phyloP scores from a whole-genome alignment of 2,797 vertebrate species.

The Australoheros facetus region DNA sequence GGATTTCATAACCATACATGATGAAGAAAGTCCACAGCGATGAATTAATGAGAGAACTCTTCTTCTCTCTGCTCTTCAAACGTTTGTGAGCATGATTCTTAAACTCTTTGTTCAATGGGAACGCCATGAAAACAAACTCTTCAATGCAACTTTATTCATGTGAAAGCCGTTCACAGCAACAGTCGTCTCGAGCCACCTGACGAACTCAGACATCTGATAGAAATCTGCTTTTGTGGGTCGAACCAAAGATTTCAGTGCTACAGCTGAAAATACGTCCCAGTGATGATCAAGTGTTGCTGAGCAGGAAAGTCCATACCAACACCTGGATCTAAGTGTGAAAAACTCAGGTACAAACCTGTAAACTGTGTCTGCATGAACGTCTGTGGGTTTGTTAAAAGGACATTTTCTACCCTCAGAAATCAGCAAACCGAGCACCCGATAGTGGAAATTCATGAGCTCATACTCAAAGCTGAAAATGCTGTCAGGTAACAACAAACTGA shows the following conservation, averaged over 20 bases:
- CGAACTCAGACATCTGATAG: neutral
- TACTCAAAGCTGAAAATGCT: neutral
- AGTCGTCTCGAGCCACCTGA: too few species aligned
- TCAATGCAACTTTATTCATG: neutral
- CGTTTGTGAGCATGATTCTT: neutral
- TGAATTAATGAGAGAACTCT: neutral
- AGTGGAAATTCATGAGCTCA: neutral
- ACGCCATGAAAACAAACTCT: neutral
- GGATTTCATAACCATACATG: constrained; percentile 22
- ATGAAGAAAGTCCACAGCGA: neutral
- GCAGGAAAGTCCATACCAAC: neutral
- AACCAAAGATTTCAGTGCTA: neutral
- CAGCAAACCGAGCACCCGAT: neutral
- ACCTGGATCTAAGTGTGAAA: neutral
- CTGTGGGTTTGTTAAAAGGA: neutral
- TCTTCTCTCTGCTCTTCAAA: neutral
- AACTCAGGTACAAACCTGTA: neutral
- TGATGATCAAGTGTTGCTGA: neutral
- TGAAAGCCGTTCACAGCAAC: neutral
- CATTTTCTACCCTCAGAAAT: too few species aligned
- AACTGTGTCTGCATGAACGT: neutral
- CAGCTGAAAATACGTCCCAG: neutral
- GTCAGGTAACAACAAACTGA: too few species aligned
- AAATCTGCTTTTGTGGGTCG: neutral
- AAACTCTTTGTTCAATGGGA: neutral